phyloP scores from a whole-genome alignment of 2,888 invertebrate species.

The Oeneis ivallda region DNA sequence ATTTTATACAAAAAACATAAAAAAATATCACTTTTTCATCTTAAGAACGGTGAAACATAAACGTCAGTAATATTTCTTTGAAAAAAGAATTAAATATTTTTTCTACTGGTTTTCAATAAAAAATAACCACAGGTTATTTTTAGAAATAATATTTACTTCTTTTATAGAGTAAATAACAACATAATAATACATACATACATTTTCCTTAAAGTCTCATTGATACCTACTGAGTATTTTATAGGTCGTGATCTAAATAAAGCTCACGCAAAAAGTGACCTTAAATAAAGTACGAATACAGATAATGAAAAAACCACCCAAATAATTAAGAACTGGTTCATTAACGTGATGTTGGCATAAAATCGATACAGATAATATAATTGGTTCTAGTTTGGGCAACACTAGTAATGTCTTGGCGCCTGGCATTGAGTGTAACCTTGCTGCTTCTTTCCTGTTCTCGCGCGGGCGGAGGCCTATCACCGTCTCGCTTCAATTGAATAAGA shows the following conservation, averaged over 20 bases:
- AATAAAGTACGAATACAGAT: constrained; percentile 32
- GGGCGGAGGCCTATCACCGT: constrained; percentile 43
- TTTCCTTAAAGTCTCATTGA: neutral
- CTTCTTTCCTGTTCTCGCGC: constrained; percentile 56
- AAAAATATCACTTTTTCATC: too few relatives aligned
- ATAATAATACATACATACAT: neutral
- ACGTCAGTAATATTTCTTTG: too few relatives aligned
- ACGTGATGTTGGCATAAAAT: constrained; percentile 36
- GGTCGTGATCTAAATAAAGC: constrained; percentile 27
- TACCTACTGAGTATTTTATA: constrained; percentile 24
- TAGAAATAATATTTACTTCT: too few relatives aligned
- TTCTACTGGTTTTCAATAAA: too few relatives aligned
- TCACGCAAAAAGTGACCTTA: constrained; percentile 35
- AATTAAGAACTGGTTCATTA: constrained; percentile 38
- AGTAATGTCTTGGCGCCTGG: constrained; percentile 53
- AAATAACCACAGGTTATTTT: too few relatives aligned
- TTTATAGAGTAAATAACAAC: neutral
- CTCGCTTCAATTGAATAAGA: constrained; percentile 54
- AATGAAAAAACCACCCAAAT: constrained; percentile 33
- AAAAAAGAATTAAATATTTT: too few relatives aligned
- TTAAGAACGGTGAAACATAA: too few relatives aligned
- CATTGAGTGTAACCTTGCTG: constrained; percentile 73
- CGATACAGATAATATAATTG: constrained; percentile 40
- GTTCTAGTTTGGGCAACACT: constrained; percentile 46
- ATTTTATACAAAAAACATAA: too few relatives aligned